Conservation (phyloP, 2,888 invertebrate genomes). For the Tetragonula carbonaria region DNA sequence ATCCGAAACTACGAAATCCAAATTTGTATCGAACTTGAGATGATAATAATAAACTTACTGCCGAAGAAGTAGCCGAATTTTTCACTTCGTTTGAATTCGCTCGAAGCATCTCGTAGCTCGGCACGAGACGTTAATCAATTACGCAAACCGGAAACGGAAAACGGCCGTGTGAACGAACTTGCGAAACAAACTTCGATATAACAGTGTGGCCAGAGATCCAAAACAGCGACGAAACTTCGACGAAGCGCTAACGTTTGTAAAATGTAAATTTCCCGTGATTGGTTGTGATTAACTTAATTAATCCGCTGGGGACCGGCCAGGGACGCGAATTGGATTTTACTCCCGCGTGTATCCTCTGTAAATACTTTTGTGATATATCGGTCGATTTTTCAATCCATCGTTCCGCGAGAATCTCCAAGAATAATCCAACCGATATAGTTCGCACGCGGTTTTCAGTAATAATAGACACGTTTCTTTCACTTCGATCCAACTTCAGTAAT, state of each 20-base stretch:
- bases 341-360: slow-evolving; percentile 25
- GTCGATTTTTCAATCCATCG: slow-evolving; percentile 9
- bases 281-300: slow-evolving; percentile 59
- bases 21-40: neutral
- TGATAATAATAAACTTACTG: neutral
- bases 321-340: slow-evolving; percentile 31
- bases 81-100: neutral
- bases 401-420: neutral
- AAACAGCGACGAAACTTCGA: slow-evolving; percentile 2
- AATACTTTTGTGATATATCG: neutral
- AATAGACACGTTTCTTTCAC: neutral
- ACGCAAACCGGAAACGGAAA: slow-evolving; percentile 12
- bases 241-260: slow-evolving; percentile 40
- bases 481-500: neutral
- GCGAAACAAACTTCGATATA: slow-evolving; percentile 15
- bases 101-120: slow-evolving; percentile 37
- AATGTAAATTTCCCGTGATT: slow-evolving; percentile 63
- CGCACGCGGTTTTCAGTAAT: neutral
- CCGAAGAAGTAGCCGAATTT: neutral
- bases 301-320: slow-evolving; percentile 17
- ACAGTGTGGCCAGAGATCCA: slow-evolving; percentile 22
- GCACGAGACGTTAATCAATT: slow-evolving; percentile 56
- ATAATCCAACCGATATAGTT: neutral
- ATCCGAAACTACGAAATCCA: no score
- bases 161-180: slow-evolving; percentile 38